Base-by-base conservation (phyloP, 2,113 vertebrate species). In the Phaetusa simplex region DNA sequence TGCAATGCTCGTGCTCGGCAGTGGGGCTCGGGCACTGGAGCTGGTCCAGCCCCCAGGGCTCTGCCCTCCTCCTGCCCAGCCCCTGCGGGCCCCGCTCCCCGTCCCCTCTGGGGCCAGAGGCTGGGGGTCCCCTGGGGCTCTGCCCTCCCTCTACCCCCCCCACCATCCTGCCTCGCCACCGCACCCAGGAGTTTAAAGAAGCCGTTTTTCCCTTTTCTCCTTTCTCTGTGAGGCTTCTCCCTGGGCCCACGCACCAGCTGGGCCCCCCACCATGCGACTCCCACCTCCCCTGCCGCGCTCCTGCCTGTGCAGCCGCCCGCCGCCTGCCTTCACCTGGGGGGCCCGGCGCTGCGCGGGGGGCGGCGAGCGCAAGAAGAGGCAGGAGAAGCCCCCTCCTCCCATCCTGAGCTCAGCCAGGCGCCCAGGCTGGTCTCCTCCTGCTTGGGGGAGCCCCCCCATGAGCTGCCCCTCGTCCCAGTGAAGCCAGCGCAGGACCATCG, bases 171-270 rank as follows among this genome's bases (percentile, higher is more conserved):
- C 67, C 77, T 91, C 64, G 62, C 80, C 52, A 1, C 6, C 0
- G 50, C 71, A 8, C 65, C 49, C 7, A 0, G 24, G 47, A 27
- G 15, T 58, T 42, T 70, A 14, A 14, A 73, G 76, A 58, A 88
- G 55, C 36, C 32, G 0, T 58, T 94, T 95, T 95, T 90, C 36
- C 82, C 53, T 5, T 52, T 72, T n/a, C 86, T 94, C 55, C 72
- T 86, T 42, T 42, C 82, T 77, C 49, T 16, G 34, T 22, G 76
- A 94, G 92, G 88, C 83, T 72, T 88, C 85, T 86, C 45, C 0
- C 2, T 47, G 64, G 91, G 91, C 95, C 95, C 88, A 96, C 83
- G 83, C 96, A 96, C 95, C 95, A 97, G 93, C 93, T 97, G 95
- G 93, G 80, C 93, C 88, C 96, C 96, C 93, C 82, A 80, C 91